A percentile compares a stretch with the other conserved stretches of the same genome.
Conservation (phyloP, 2,113 vertebrate genomes). For the Mesoclemmys tuberculata region DNA sequence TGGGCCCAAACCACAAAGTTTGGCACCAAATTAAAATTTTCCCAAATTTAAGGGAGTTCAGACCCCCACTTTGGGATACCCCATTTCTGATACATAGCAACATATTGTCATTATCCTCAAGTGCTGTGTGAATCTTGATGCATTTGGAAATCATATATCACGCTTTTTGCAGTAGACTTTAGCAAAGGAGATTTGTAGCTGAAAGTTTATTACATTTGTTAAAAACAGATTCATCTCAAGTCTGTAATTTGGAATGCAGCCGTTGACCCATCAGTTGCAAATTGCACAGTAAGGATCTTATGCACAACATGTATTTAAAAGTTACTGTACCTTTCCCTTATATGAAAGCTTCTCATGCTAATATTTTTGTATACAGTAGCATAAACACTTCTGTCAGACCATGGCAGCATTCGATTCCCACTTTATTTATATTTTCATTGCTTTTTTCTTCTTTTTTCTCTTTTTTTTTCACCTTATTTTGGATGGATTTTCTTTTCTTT, state of each 20-base stretch:
- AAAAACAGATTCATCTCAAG: conserved; percentile 47
- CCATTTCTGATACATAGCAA: neutral
- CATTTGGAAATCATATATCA: neutral
- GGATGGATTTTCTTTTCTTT: conserved; percentile 23
- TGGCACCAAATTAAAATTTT: conserved; percentile 15
- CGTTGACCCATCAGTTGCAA: conserved; percentile 63
- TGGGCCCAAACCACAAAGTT: neutral
- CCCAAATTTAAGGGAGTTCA: conserved; percentile 11
- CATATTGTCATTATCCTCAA: neutral
- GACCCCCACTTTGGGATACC: neutral
- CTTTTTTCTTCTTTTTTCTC: conserved; percentile 20
- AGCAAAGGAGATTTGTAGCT: conserved; percentile 1
- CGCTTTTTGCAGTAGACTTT: conserved; percentile 42
- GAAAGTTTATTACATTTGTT: conserved; percentile 38
- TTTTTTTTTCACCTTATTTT: neutral
- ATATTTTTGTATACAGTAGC: conserved; percentile 59
- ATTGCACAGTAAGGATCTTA: conserved; percentile 65
- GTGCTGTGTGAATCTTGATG: neutral
- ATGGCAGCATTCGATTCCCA: conserved; percentile 36
- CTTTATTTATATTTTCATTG: conserved; percentile 42
- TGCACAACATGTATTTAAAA: conserved; percentile 67
- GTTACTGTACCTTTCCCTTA: conserved; percentile 46
- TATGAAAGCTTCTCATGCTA: conserved; percentile 37
- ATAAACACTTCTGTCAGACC: conserved; percentile 61
- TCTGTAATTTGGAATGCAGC: conserved; percentile 65